Conservation (phyloP, 64 coral and sea anemone species). For the Porites australiensis region DNA sequence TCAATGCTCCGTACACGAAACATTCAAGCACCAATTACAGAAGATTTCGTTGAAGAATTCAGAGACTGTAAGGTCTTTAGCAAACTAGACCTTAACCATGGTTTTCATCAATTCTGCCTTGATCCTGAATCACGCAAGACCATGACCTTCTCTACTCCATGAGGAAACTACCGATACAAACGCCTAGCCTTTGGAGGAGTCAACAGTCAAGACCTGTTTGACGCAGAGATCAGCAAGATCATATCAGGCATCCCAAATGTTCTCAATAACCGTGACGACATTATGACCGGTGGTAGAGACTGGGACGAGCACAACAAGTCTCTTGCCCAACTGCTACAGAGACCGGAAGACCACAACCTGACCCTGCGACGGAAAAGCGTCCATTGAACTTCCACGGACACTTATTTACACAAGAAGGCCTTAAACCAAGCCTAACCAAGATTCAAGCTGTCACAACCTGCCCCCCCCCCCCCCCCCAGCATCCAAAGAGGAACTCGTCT, state of each 20-base stretch:
- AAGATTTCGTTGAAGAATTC: conserved; percentile 52
- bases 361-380: conserved; percentile 21
- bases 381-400: conserved; percentile 66
- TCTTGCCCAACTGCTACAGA: conserved; percentile 25
- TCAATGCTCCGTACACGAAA: conserved; percentile 68
- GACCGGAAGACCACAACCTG: conserved; percentile 42
- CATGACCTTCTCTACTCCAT: conserved; percentile 73
- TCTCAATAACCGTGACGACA: conserved; percentile 65
- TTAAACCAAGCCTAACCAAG: conserved; percentile 47
- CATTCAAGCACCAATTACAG: conserved; percentile 69
- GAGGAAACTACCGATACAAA: conserved; percentile 72
- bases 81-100: conserved; percentile 80
- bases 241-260: conserved; percentile 48
- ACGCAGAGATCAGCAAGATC: conserved; percentile 49
- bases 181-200: conserved; percentile 54
- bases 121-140: conserved; percentile 65
- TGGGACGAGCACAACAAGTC: conserved; percentile 52
- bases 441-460: conserved; percentile 49
- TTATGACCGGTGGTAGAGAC: conserved; percentile 60
- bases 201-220: conserved; percentile 75
- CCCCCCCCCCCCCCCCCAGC: conserved; percentile 24
- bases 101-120: conserved; percentile 76
- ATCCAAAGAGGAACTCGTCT: conserved; percentile 52
- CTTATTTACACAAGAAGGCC: conserved; percentile 39
- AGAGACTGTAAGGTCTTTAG: conserved; percentile 69